Conservation (phyloP, 1,140 invertebrate species). For the Heliconius congener region DNA sequence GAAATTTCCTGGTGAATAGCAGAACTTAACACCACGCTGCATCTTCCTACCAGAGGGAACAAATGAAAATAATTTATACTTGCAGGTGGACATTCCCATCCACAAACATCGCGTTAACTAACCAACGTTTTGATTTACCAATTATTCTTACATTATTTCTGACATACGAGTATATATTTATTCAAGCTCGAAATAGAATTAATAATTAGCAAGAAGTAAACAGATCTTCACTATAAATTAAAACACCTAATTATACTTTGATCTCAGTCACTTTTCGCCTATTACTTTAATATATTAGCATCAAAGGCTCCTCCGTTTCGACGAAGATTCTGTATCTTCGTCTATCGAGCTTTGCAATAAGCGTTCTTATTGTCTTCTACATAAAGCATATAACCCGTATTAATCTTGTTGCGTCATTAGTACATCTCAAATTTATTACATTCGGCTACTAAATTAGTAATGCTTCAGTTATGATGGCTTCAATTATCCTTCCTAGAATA, state of each 20-base stretch:
- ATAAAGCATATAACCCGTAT: conserved; percentile 21
- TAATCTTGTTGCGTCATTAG: conserved; percentile 34
- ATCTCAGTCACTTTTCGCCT: conserved; percentile 7
- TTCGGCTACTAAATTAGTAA: conserved; percentile 27
- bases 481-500: conserved; percentile 22
- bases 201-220: no score
- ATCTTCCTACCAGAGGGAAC: no score
- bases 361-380: background rate
- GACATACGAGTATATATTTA: no score
- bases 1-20: no score
- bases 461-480: conserved; percentile 35
- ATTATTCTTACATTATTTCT: no score
- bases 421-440: conserved; percentile 31
- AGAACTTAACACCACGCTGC: no score
- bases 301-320: background rate
- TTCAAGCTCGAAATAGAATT: no score
- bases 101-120: no score
- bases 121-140: no score
- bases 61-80: no score
- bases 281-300: background rate
- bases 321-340: no score
- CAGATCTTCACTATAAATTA: background rate
- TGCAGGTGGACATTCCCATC: no score
- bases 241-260: conserved; percentile 5
- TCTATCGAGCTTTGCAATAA: background rate